Conservation (phyloP, 2,888 invertebrate species). For the Melanargia galathea region DNA sequence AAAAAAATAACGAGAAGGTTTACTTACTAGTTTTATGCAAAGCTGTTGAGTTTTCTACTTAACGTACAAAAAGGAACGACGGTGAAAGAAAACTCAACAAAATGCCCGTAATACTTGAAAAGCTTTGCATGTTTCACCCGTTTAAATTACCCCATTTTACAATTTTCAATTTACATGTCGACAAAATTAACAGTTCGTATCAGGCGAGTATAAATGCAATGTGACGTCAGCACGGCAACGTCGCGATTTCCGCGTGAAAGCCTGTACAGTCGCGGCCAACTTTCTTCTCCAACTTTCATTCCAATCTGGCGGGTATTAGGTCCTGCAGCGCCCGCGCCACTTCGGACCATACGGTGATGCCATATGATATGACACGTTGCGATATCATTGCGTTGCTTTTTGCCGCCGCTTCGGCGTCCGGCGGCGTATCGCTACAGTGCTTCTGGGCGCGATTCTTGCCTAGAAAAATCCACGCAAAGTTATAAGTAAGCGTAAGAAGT, state of each 20-base stretch:
- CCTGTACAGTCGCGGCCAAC: not conserved
- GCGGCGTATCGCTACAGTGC: too few species aligned
- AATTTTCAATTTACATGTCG: constrained; percentile 26
- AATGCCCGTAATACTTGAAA: constrained; percentile 17
- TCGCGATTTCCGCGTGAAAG: not conserved
- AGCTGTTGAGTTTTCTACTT: constrained; percentile 1
- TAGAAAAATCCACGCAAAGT: too few species aligned
- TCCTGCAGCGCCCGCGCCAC: too few species aligned
- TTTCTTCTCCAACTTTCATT: not conserved
- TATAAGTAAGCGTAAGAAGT: too few species aligned
- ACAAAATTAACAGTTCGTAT: constrained; percentile 18
- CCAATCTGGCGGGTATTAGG: too few species aligned
- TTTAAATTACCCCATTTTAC: constrained; percentile 23
- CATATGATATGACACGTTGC: too few species aligned
- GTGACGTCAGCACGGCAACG: constrained; percentile 11
- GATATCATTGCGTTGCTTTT: too few species aligned
- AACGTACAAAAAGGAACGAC: constrained; percentile 7
- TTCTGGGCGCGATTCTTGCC: too few species aligned
- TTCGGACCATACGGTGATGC: too few species aligned
- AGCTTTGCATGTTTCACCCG: constrained; percentile 15
- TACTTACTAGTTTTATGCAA: not conserved
- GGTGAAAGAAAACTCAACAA: constrained; percentile 12
- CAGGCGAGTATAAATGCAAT: not conserved
- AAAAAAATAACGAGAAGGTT: not conserved
- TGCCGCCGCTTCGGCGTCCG: too few species aligned